Percentiles rank a stretch among this genome's conserved stretches.
These are phyloP conservation scores for Gymnogyps californianus DNA, from an alignment of 2,113 vertebrate genomes.

Conservation along the genomic window DNA sequence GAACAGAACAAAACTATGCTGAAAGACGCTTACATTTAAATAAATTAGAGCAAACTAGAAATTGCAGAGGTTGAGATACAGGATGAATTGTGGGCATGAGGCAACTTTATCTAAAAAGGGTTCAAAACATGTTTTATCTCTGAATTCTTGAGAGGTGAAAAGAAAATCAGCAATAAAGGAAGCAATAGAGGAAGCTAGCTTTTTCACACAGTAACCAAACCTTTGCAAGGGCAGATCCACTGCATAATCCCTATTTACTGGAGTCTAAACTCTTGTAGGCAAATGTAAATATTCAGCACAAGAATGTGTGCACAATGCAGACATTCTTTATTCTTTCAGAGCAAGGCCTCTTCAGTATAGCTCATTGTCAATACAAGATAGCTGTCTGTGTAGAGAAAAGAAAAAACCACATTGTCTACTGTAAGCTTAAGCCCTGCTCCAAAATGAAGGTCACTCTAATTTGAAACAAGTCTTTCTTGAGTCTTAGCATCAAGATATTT, in stretches of 20 bases:
- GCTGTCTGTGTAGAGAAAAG: neutral
- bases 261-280: conserved; percentile 31
- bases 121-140: neutral
- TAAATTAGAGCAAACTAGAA: neutral
- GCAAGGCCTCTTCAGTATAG: neutral
- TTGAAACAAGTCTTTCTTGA: neutral
- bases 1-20: neutral
- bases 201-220: conserved; percentile 26
- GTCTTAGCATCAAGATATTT: neutral
- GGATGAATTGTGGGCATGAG: neutral
- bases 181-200: neutral
- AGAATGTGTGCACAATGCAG: conserved; percentile 14
- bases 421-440: neutral
- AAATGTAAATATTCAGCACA: conserved; percentile 60
- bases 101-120: neutral
- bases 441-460: neutral
- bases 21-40: neutral
- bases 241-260: conserved; percentile 32
- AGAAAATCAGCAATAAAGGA: conserved; percentile 26
- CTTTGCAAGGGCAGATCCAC: conserved; percentile 21
- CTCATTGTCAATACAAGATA: neutral
- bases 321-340: conserved; percentile 31
- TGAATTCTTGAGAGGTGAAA: neutral
- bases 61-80: neutral
- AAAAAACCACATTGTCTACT: conserved; percentile 6